These are phyloP conservation scores for Oedothorax gibbosus DNA, from an alignment of 1,140 invertebrate species.

Conservation along the genomic window DNA sequence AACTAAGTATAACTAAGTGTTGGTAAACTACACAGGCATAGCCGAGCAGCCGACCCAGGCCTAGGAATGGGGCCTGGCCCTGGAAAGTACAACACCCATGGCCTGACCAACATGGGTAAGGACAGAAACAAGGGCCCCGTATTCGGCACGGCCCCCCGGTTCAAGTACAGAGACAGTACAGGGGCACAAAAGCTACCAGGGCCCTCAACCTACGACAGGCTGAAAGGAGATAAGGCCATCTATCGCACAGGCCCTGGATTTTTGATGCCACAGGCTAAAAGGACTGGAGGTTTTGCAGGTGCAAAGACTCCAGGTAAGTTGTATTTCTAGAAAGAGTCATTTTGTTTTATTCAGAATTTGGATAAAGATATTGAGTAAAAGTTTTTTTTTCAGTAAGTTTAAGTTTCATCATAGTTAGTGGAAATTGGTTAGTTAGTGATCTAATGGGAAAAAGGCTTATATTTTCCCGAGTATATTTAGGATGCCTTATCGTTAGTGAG, in stretches of 20 bases:
- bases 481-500: too few relatives aligned
- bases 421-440: too few relatives aligned
- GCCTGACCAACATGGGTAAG: constrained; percentile 26
- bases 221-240: background rate
- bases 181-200: constrained; percentile 13
- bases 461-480: too few relatives aligned
- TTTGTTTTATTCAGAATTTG: too few relatives aligned
- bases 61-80: constrained; percentile 10
- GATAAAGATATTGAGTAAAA: too few relatives aligned
- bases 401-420: too few relatives aligned
- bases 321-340: too few relatives aligned
- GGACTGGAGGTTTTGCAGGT: background rate
- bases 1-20: too few relatives aligned
- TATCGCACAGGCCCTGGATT: constrained; percentile 10
- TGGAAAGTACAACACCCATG: background rate
- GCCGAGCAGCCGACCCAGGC: background rate
- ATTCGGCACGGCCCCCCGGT: constrained; percentile 17
- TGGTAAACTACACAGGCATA: too few relatives aligned
- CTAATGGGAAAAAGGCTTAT: too few relatives aligned
- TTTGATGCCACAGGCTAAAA: constrained; percentile 2
- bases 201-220: constrained; percentile 20
- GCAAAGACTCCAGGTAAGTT: constrained; percentile 4
- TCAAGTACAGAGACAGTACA: background rate
- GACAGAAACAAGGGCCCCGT: constrained; percentile 17
- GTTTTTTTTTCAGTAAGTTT: too few relatives aligned